Evolutionary conservation across 1,140 invertebrate genomes (phyloP), one percentile per base, ranked within the genome.

Genomic region (Drosophila sucinea): DNA sequence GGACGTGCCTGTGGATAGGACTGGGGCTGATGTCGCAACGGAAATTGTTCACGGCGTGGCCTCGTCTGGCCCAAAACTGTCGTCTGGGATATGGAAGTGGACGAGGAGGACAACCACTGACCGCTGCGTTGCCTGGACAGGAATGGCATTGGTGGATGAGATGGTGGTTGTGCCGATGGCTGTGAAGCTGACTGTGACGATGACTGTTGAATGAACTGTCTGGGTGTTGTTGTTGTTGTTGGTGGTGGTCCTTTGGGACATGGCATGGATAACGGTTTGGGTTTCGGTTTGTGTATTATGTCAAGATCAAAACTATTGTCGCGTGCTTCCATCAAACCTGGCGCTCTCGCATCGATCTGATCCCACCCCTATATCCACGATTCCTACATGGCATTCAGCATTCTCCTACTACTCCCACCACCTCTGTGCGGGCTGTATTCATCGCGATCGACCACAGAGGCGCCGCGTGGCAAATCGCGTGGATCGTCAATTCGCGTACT

Each of bases 371-470:
- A 92, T 91, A 92, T 92, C 90, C 91, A 92, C 90, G 91, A 92
- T 91, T 92, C 91, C 91, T 92, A 92, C 90, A 92, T 92, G 90
- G 91, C 91, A 91, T 92, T 92, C 71, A 92, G 87, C 77, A 87
- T 86, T 91, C 90, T 92, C 81, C 91, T 91, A 85, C 90, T 92
- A 85, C 90, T 92, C 79, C 90, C 90, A 90, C 91, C 91, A 85
- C 90, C 90, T 90, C 91, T 90, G 74, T 92, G 91, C 78, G 91
- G 91, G 90, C 90, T 92, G 78, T 92, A 92, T 90, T 92, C 91
- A 86, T 92, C 91, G 79, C 82, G 83, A 83, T 91, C 91, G 58
- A 87, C 81, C 60, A 92, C 74, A 72, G 77, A 79, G 73, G 79
- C 72, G 27, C 79, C 79, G 32, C 83, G 71, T 47, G 82, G 51